These are phyloP conservation scores for Larimichthys polyactis DNA, from an alignment of 2,113 vertebrate genomes.

Conservation along the genomic window DNA sequence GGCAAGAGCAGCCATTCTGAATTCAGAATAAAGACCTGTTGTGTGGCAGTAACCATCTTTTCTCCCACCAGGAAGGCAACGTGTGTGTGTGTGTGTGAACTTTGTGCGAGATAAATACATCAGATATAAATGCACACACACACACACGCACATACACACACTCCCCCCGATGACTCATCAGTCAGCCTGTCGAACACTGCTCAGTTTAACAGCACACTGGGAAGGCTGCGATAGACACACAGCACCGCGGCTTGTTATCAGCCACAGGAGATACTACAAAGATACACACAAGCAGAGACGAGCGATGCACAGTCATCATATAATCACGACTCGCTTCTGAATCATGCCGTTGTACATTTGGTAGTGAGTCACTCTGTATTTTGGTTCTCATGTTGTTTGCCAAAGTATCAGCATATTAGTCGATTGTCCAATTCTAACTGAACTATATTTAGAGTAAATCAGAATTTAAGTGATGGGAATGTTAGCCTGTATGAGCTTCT, in stretches of 20 bases:
- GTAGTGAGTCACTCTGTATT: background rate
- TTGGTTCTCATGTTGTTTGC: background rate
- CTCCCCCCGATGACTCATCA: slow-evolving; percentile 60
- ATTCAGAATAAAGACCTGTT: slow-evolving; percentile 9
- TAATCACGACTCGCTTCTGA: background rate
- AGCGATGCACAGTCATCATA: background rate
- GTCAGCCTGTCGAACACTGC: slow-evolving; percentile 42
- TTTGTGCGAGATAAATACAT: slow-evolving; percentile 36
- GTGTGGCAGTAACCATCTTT: slow-evolving; percentile 27
- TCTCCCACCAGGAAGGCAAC: background rate
- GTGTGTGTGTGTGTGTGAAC: background rate
- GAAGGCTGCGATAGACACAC: slow-evolving; percentile 24
- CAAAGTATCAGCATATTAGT: too few relatives aligned
- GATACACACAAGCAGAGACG: slow-evolving; percentile 7
- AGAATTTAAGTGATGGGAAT: background rate
- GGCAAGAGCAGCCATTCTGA: slow-evolving; percentile 4
- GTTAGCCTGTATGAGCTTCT: background rate
- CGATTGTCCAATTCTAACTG: background rate
- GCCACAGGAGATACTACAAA: slow-evolving; percentile 7
- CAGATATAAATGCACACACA: slow-evolving; percentile 38
- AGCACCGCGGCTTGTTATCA: slow-evolving; percentile 36
- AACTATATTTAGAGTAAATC: background rate
- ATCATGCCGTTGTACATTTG: background rate
- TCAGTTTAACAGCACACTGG: slow-evolving; percentile 50
- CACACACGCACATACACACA: slow-evolving; percentile 7